Evolutionary conservation across 2,113 vertebrate genomes (phyloP), one percentile per base, ranked within the genome.

Genomic region (Pelmatolapia mariae): DNA sequence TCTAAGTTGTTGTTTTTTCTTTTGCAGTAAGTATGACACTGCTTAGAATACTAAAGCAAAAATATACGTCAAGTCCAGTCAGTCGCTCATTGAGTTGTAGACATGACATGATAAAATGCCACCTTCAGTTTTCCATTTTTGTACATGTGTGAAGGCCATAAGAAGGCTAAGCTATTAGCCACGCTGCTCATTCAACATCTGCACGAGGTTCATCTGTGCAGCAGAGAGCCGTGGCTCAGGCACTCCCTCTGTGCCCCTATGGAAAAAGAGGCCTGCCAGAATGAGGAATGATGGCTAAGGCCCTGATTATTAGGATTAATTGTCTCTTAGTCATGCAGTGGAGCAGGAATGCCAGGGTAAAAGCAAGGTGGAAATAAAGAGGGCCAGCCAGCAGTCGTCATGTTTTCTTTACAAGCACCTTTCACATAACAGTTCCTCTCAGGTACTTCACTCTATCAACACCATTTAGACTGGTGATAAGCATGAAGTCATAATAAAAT

Each of bases 271-370:
- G 96, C 94, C 98, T 99, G 98, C 97, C 98, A 99, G 97, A 97
- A 98, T 99, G 98, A 99, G 97, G 94, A 98, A 99, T 99, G 97
- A 97, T 95, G 95, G 85, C 95, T 95, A 96, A 96, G 96, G 96
- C 95, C 94, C 95, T 96, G 97, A 97, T 98, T 98, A 99, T 99
- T 98, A 99, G 98, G 97, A 99, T 99, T 99, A 99, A 99, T 99
- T 98, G 98, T 98, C 97, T 99, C 96, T 97, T 98, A 97, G 96
- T 97, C 96, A 97, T 96, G 97, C 97, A 96, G 95, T 94, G 96
- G 97, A 98, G 97, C 98, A 97, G 96, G 96, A 96, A 97, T 95
- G 96, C 97, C 95, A 96, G 96, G 97, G 96, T 97, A 97, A 96
- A 78, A 97, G 96, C 82, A 95, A 97, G 97, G 96, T 97, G 96